These are phyloP conservation scores for Cavia aperea DNA, from an alignment of 2,113 vertebrate genomes.

Conservation along the genomic window DNA sequence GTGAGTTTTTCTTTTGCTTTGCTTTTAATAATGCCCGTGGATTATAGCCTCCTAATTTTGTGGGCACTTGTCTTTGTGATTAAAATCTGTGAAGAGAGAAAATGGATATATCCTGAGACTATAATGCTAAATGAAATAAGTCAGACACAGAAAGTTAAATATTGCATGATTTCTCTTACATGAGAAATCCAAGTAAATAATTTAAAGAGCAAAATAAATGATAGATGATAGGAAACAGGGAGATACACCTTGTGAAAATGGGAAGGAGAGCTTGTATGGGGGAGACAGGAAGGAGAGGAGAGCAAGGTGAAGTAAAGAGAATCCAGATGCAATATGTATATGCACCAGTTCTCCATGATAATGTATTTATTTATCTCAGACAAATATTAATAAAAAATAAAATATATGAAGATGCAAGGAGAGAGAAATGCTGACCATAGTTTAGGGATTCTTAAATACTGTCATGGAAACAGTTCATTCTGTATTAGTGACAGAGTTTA, in stretches of 20 bases:
- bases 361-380: not conserved
- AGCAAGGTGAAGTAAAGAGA: not conserved
- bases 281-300: not conserved
- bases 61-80: not conserved
- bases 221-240: not conserved
- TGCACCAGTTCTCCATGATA: not conserved
- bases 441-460: constrained; percentile 27
- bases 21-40: not conserved
- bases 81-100: constrained; percentile 1
- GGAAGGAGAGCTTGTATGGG: not conserved
- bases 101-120: not conserved
- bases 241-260: not conserved
- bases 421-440: constrained; percentile 2
- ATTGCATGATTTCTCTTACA: not conserved
- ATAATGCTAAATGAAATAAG: not conserved
- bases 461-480: not conserved
- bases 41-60: constrained; percentile 21
- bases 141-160: not conserved
- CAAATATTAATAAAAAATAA: not conserved
- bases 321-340: not conserved
- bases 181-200: not conserved
- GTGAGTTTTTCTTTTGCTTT: not conserved
- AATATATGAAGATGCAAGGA: not conserved
- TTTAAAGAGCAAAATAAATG: not conserved
- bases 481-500: constrained; percentile 14